Evolutionary conservation across 2,113 vertebrate genomes (phyloP).

Genomic region (Acrocephalus kingi): DNA sequence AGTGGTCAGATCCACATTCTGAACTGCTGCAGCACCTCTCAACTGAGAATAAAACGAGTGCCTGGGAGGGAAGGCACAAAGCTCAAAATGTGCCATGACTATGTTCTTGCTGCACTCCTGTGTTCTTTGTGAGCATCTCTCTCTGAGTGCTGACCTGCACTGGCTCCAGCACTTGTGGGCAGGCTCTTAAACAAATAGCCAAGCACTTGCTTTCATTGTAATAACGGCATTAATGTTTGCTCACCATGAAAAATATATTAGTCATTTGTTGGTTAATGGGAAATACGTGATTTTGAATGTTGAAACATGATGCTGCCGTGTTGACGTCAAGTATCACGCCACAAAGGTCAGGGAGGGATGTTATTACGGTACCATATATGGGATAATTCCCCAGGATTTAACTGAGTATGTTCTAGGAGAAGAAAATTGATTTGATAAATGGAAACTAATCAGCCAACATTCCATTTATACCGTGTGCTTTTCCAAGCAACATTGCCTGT

Average conservation of each 20-base stretch:
- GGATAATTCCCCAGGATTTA: constrained; percentile 10
- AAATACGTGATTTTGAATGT: constrained; percentile 30
- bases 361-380: not conserved
- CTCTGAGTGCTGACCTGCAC: constrained; percentile 17
- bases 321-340: not conserved
- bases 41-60: not conserved
- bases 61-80: not conserved
- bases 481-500: not conserved
- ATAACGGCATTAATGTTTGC: constrained; percentile 60
- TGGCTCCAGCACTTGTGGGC: constrained; percentile 12
- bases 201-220: constrained; percentile 58
- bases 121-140: constrained; percentile 6
- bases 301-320: constrained; percentile 8
- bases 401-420: not conserved
- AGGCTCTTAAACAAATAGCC: constrained; percentile 64
- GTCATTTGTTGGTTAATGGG: constrained; percentile 57
- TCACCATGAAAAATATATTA: constrained; percentile 65
- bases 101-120: not conserved
- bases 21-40: not conserved
- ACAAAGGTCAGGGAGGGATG: not conserved
- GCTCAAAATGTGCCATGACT: not conserved
- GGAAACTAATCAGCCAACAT: not conserved
- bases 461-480: not conserved
- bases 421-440: constrained; percentile 25
- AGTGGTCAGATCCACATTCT: not conserved